A percentile compares a stretch with the other conserved stretches of the same genome.
Conservation (phyloP, 2,888 invertebrate genomes). For the Cataglyphis albicans region DNA sequence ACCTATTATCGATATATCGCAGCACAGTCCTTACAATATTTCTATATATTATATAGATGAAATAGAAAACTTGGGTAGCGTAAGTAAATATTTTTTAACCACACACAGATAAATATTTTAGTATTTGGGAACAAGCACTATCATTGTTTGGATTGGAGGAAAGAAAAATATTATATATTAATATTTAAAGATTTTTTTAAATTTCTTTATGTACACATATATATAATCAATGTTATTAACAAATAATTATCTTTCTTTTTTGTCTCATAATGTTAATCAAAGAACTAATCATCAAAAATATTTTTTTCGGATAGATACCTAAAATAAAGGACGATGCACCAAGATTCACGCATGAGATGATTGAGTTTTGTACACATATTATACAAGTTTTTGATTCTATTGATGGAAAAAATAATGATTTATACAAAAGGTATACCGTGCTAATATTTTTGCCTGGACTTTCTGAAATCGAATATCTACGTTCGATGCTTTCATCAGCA, state of each 20-base stretch:
- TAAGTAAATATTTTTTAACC: constrained; percentile 66
- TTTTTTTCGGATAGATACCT: constrained; percentile 57
- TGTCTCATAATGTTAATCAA: not conserved
- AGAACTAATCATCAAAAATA: not conserved
- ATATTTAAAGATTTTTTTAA: not conserved
- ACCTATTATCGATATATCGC: constrained; percentile 88
- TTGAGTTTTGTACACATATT: constrained; percentile 87
- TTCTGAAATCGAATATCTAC: constrained; percentile 92
- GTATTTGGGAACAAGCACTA: not conserved
- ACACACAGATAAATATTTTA: not conserved
- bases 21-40: constrained; percentile 87
- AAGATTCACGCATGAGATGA: constrained; percentile 88
- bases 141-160: not conserved
- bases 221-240: constrained; percentile 83
- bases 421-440: constrained; percentile 88
- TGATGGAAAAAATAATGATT: constrained; percentile 81
- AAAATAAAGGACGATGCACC: constrained; percentile 88
- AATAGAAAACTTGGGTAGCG: constrained; percentile 76
- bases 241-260: constrained; percentile 54
- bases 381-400: constrained; percentile 90
- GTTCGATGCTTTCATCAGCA: constrained; percentile 80
- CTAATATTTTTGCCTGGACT: constrained; percentile 96
- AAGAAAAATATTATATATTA: not conserved
- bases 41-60: constrained; percentile 89
- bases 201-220: not conserved